phyloP scores from a whole-genome alignment of 2,797 vertebrate species.

The Amniataba percoides region DNA sequence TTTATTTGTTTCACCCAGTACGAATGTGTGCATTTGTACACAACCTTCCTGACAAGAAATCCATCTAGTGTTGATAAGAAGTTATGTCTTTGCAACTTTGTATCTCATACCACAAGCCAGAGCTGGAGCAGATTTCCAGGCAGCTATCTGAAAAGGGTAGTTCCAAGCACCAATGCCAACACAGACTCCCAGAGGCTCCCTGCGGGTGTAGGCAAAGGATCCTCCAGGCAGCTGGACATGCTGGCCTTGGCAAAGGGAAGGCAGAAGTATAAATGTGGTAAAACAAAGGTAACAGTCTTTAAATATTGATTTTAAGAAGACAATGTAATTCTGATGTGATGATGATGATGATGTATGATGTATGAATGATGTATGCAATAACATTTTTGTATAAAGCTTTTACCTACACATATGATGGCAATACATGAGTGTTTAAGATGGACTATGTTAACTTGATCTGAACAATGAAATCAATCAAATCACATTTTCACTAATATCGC shows the following conservation, averaged over 20 bases:
- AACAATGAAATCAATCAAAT: neutral
- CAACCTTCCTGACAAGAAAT: neutral
- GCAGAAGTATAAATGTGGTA: neutral
- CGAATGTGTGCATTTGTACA: too few species aligned
- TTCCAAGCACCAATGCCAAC: conserved; percentile 98
- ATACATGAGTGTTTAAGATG: neutral
- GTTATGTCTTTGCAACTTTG: neutral
- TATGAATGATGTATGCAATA: neutral
- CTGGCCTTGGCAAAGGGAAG: conserved; percentile 86
- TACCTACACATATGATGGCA: neutral
- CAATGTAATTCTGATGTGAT: neutral
- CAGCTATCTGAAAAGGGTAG: conserved; percentile 96
- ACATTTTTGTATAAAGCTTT: neutral
- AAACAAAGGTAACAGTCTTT: neutral
- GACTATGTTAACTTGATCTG: neutral
- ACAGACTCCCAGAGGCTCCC: conserved; percentile 96
- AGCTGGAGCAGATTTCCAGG: conserved; percentile 95
- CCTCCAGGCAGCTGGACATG: conserved; percentile 93
- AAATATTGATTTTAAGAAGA: neutral
- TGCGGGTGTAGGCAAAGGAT: conserved; percentile 95
- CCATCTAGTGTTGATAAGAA: neutral
- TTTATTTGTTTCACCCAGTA: too few species aligned
- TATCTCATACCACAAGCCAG: conserved; percentile 91
- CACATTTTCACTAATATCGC: neutral
- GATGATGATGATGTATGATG: too few species aligned